A percentile compares a stretch with the other conserved stretches of the same genome.
Conservation (phyloP, 35 echinoderm and acorn worm species). For the Hemicentrotus pulcherrimus region DNA sequence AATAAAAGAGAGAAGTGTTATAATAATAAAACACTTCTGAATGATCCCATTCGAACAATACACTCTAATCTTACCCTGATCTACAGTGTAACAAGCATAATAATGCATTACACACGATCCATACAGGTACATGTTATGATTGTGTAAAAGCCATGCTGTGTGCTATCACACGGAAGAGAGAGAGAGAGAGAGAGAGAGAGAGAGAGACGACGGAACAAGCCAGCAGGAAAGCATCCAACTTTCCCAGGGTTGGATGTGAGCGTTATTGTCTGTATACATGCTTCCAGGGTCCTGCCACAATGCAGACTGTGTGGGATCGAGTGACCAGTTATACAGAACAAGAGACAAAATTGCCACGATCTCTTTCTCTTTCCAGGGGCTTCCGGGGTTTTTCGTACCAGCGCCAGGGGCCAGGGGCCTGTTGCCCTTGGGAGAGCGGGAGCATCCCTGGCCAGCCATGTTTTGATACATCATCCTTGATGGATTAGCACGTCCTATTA, state of each 20-base stretch:
- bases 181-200: too few species aligned
- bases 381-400: background rate
- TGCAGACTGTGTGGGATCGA: background rate
- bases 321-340: background rate
- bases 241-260: background rate
- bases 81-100: background rate
- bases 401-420: background rate
- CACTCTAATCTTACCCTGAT: too few species aligned
- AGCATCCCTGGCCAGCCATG: background rate
- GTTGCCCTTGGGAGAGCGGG: background rate
- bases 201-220: background rate
- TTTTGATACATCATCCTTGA: background rate
- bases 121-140: background rate
- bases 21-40: too few species aligned
- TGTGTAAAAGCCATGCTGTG: background rate
- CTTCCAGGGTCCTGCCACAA: background rate
- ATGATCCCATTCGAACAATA: too few species aligned
- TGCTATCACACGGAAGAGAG: too few species aligned
- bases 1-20: too few species aligned
- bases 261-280: background rate
- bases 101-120: background rate
- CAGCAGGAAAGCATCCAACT: background rate
- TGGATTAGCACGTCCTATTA: background rate
- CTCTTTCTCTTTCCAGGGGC: background rate
- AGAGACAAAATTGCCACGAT: background rate